Percentiles rank a stretch among this genome's conserved stretches.
These are phyloP conservation scores for Agrochola macilenta DNA, from an alignment of 2,888 invertebrate species.

Conservation along the genomic window DNA sequence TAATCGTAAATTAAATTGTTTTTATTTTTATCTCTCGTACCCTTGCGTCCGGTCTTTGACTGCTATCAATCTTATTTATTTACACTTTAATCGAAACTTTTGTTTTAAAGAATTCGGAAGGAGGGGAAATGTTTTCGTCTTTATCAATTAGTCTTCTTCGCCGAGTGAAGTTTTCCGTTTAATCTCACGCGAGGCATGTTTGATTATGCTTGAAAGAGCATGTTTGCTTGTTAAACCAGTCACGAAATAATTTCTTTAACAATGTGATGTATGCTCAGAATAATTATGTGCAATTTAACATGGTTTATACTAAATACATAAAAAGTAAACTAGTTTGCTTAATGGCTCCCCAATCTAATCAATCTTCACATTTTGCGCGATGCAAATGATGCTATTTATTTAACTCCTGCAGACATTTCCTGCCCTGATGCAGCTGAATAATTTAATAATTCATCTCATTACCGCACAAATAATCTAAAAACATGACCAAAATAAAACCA, in stretches of 20 bases:
- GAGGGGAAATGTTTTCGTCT: constrained; percentile 30
- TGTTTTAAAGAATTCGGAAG: constrained; percentile 33
- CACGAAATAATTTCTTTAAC: constrained; percentile 52
- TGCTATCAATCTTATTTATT: constrained; percentile 52
- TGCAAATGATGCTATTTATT: constrained; percentile 9
- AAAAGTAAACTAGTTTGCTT: constrained; percentile 12
- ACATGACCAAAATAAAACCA: constrained; percentile 33
- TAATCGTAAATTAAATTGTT: constrained; percentile 60
- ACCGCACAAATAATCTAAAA: constrained; percentile 6
- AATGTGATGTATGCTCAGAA: constrained; percentile 34
- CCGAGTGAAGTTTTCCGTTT: constrained; percentile 33
- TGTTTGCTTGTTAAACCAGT: constrained; percentile 42
- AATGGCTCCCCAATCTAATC: background rate
- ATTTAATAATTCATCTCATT: constrained; percentile 28
- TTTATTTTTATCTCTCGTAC: constrained; percentile 51
- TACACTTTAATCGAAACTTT: constrained; percentile 35
- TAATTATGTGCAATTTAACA: constrained; percentile 28
- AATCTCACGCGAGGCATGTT: constrained; percentile 31
- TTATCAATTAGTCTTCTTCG: constrained; percentile 25
- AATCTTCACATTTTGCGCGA: background rate
- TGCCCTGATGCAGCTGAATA: constrained; percentile 6
- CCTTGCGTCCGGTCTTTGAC: constrained; percentile 61
- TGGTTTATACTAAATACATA: constrained; percentile 15
- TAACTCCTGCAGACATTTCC: constrained; percentile 20
- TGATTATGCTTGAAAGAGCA: constrained; percentile 43